Evolutionary conservation across 2,113 vertebrate genomes (phyloP), one percentile per base, ranked within the genome.

Genomic region (Chlamydotis undulata): DNA sequence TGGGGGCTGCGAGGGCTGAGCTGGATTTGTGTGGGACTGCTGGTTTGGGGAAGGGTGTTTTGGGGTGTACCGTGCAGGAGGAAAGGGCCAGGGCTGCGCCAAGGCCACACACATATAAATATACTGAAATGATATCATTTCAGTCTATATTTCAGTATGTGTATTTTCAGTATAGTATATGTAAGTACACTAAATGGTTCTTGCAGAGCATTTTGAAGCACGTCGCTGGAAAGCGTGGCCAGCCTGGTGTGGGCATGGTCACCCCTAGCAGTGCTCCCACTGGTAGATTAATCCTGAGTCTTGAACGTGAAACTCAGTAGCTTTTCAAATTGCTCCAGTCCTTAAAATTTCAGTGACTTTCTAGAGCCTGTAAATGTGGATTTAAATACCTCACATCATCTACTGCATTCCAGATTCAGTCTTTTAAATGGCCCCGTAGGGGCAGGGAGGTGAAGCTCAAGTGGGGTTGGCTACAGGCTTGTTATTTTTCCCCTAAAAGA

Each of bases 241-340:
- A 15, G 18, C 28, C 63, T 29, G 14, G 7, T 0, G 0, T 31
- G 63, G 74, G 26, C 17, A 24, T 1, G 2, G 45, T 70, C 21
- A 14, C 60, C 1, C 1, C 37, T 21, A 41, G 26, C 60, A 45
- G 11, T 12, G 52, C 14, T 82, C 7, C 6, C 19, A 11, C 17
- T 17, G 11, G n/a, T 3, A 59, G 61, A 37, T 75, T 70, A 19
- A 55, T 57, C 47, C 69, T 45, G 14, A 63, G 52, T 9, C 33
- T 90, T 2, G 0, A 67, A 28, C 14, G 6, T 63, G 60, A n/a
- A 85, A 60, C 35, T 80, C 67, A 47, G n/a, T 31, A 73, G 33
- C 28, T 83, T 83, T 59, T 60, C 28, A 24, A 21, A 24, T 63
- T 78, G 47, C 24, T 94, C 11, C n/a, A 28, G 15, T 82, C 28